These are phyloP conservation scores for Agrochola circellaris DNA, from an alignment of 2,888 invertebrate genomes.

Conservation along the genomic window DNA sequence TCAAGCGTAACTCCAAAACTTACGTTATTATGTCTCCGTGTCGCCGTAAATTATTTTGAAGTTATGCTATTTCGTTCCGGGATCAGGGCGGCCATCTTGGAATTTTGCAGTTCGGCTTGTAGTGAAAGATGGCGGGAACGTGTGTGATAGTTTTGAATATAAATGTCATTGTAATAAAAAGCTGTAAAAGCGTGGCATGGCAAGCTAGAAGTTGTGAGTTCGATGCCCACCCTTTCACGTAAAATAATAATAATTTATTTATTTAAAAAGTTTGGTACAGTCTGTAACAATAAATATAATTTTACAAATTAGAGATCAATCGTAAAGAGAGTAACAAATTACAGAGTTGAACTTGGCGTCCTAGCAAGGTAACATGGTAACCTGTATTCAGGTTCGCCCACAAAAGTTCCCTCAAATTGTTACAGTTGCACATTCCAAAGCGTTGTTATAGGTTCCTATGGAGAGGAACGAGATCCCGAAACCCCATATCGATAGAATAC, in stretches of 20 bases:
- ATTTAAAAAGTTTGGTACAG: neutral
- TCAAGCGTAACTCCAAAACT: slow-evolving; percentile 58
- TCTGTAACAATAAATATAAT: neutral
- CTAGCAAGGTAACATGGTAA: too few relatives aligned
- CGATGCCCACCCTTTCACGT: neutral
- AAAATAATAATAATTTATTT: neutral
- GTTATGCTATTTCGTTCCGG: slow-evolving; percentile 62
- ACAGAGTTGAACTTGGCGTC: too few relatives aligned
- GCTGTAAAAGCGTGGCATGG: neutral
- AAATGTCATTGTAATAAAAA: slow-evolving; percentile 15
- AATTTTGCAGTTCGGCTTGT: slow-evolving; percentile 30
- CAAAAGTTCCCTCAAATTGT: too few relatives aligned
- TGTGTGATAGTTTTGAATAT: slow-evolving; percentile 28
- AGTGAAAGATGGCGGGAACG: slow-evolving; percentile 30
- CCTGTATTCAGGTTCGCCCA: too few relatives aligned
- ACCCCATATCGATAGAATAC: too few relatives aligned
- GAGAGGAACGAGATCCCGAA: too few relatives aligned
- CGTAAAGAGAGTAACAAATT: too few relatives aligned
- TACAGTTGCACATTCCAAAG: too few relatives aligned
- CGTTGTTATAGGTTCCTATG: too few relatives aligned
- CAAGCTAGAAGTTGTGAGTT: neutral
- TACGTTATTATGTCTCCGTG: slow-evolving; percentile 64
- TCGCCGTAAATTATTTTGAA: slow-evolving; percentile 63
- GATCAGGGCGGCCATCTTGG: slow-evolving; percentile 50
- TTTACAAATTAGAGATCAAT: too few relatives aligned